phyloP scores from a whole-genome alignment of 2,113 vertebrate species.

The Diglossa brunneiventris region DNA sequence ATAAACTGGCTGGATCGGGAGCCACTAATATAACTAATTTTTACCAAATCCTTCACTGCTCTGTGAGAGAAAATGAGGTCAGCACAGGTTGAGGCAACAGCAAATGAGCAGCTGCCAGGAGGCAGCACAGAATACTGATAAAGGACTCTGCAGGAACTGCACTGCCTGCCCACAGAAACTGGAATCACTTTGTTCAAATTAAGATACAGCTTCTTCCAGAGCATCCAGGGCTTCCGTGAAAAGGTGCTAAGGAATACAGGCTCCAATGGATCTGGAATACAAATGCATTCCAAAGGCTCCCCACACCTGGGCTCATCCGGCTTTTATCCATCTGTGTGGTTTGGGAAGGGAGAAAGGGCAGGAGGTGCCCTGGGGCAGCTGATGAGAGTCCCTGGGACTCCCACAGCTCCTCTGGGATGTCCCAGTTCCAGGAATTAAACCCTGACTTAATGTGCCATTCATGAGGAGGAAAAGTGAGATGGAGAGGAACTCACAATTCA shows the following conservation, averaged over 20 bases:
- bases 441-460: neutral
- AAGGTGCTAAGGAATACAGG: neutral
- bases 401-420: neutral
- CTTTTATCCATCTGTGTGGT: fast-evolving
- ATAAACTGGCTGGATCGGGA: slow-evolving; percentile 85
- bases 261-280: neutral
- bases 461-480: neutral
- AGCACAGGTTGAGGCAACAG: slow-evolving; percentile 86
- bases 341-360: neutral
- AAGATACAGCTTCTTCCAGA: slow-evolving; percentile 35
- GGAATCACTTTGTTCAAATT: slow-evolving; percentile 68
- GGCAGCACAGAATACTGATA: slow-evolving; percentile 79
- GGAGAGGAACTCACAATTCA: neutral
- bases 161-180: slow-evolving; percentile 22
- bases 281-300: neutral
- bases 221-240: slow-evolving; percentile 24
- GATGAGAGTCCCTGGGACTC: neutral
- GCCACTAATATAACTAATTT: slow-evolving; percentile 96
- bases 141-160: slow-evolving; percentile 49
- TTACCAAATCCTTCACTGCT: slow-evolving; percentile 86
- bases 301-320: fast-evolving
- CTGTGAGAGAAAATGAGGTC: slow-evolving; percentile 91
- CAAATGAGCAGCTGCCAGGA: slow-evolving; percentile 92
- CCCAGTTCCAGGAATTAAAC: neutral
- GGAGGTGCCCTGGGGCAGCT: neutral